Evolutionary conservation across 2,797 vertebrate genomes (phyloP), one percentile per base, ranked within the genome.

Genomic region (Argentina silus): DNA sequence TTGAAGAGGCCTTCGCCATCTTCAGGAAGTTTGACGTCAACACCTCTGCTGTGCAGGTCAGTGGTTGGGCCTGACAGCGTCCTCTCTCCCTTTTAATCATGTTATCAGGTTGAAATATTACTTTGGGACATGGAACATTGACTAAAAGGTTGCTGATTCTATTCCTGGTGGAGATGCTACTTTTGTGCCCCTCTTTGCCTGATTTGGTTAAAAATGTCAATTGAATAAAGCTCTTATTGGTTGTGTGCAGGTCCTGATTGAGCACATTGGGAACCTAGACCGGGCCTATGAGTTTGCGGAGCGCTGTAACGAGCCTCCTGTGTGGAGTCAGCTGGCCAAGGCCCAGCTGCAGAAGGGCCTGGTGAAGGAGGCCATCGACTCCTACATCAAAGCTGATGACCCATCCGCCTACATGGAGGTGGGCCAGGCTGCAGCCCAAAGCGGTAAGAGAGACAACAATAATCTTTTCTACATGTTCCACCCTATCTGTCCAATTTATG

Each of bases 341-440:
- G 98, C 98, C 72, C 98, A 99, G 90, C 92, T 99, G 72, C 98
- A 99, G 82, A 99, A 99, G 83, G 97, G 95, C 27, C 96, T 99
- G 90, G 97, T 99, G 1, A 99, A 99, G 85, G 98, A 99, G 92
- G 97, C 98, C 19, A 98, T 99, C 57, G 98, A 99, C 91, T 99
- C 98, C 0, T 99, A 99, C 72, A 99, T 99, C 83, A 99, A 99
- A 91, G 98, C 98, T 44, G 98, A 99, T 73, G 98, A 99, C 88
- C 98, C 98, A 55, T 99, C 98, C 14, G 97, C 97, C 0, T 99
- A 99, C 90, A 99, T 99, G 96, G 98, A 99, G 89, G 98, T 99
- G 80, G 98, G 98, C 85, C 96, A 99, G 84, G 96, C 97, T 83
- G 98, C 98, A 74, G 97, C 97, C 67, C 94, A 97, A 77, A 99